These are phyloP conservation scores for Drosophila baimaii DNA, from an alignment of 1,140 invertebrate genomes.

Conservation along the genomic window DNA sequence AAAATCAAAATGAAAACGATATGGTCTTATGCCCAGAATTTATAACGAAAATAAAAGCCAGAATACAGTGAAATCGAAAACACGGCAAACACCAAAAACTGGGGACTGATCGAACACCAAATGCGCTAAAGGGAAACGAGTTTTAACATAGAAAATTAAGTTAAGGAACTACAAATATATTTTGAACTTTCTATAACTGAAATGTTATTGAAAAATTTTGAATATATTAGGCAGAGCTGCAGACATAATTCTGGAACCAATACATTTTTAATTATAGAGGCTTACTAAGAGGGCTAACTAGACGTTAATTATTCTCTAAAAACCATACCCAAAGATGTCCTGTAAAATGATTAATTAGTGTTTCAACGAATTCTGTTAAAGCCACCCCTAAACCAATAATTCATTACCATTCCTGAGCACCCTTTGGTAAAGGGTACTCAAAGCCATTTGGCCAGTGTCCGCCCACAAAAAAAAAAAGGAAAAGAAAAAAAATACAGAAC, in stretches of 20 bases:
- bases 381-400: constrained; percentile 3
- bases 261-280: too few species aligned
- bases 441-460: constrained; percentile 75
- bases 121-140: neutral
- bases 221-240: too few species aligned
- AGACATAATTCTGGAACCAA: too few species aligned
- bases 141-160: neutral
- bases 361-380: neutral
- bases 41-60: constrained; percentile 72
- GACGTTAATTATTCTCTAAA: neutral
- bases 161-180: neutral
- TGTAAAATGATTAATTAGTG: neutral
- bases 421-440: constrained; percentile 49
- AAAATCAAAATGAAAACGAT: constrained; percentile 80
- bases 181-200: neutral
- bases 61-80: constrained; percentile 54
- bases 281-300: too few species aligned
- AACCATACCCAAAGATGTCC: neutral
- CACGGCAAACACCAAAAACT: constrained; percentile 13
- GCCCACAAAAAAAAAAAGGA: constrained; percentile 64
- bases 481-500: constrained; percentile 37
- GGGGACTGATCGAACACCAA: neutral
- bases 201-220: too few species aligned
- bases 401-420: constrained; percentile 10
- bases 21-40: constrained; percentile 75